Evolutionary conservation across 2,797 vertebrate genomes (phyloP).

Genomic region (Eremophila alpestris): DNA sequence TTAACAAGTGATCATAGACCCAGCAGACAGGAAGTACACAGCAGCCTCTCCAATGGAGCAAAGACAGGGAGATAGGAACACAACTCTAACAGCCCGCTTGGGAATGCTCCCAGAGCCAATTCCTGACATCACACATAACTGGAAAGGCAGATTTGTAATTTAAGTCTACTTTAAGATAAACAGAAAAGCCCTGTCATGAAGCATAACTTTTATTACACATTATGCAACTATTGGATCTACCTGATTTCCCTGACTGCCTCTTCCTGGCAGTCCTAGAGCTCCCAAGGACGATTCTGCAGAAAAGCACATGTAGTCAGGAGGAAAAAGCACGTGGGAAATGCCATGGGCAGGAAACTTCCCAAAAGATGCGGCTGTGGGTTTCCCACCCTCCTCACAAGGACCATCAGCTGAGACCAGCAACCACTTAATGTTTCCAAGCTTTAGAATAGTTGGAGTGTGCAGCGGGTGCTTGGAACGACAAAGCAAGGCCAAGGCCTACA

Average conservation of each 20-base stretch:
- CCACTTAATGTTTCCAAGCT: background rate
- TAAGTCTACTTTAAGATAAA: constrained; percentile 19
- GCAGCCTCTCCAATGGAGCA: constrained; percentile 40
- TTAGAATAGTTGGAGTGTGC: fast-evolving
- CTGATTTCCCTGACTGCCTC: background rate
- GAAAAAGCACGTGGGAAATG: background rate
- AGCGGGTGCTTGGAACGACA: fast-evolving
- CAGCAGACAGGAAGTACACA: constrained; percentile 20
- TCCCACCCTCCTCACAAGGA: too few species aligned
- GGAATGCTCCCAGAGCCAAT: constrained; percentile 35
- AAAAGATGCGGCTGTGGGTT: background rate
- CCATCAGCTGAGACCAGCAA: background rate
- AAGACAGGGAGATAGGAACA: constrained; percentile 54
- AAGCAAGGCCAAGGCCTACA: background rate
- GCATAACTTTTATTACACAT: background rate
- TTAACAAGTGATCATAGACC: constrained; percentile 57
- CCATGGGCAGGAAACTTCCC: background rate
- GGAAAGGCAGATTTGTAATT: constrained; percentile 36
- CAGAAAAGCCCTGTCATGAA: background rate
- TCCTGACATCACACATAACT: constrained; percentile 41
- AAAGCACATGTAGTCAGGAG: fast-evolving
- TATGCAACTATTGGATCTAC: background rate
- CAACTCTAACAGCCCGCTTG: constrained; percentile 63
- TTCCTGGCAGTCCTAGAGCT: background rate
- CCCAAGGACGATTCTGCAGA: fast-evolving